Evolutionary conservation across 1,140 invertebrate genomes (phyloP), one percentile per base, ranked within the genome.

Genomic region (Bicyclus anynana): DNA sequence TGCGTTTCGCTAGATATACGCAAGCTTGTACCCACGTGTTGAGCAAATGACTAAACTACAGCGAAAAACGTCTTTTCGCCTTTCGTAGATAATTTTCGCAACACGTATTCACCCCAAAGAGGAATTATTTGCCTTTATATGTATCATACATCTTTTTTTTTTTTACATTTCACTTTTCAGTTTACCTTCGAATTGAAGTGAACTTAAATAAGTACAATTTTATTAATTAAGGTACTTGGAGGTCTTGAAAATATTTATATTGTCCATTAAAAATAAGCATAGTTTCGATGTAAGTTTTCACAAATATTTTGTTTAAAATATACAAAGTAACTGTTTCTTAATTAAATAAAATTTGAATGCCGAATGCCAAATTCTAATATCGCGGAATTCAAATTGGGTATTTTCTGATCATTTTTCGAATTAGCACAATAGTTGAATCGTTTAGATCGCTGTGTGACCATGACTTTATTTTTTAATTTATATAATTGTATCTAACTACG

Each of bases 371-470:
- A 54, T 54, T 58, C 38, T 53, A 33, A 33, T 44, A 29, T 44
- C 42, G 35, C 38, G 14, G 27, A 35, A 37, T 53, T 47, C 40
- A 61, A 53, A 55, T 60, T 27, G 57, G 61, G 50, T 76, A 76
- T 76, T 76, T 76, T 76, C 64, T 60, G 67, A 76, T 51, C 2
- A 29, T 54, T 60, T 60, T n/a, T 53, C 54, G 26, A 21, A 60
- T 40, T 42, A 29, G 37, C 33, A 37, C 12, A 46, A 16, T n/a
- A n/a, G n/a, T 23, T 48, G 18, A 6, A 14, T 5, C 33, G 53
- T 37, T 51, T 44, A 44, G 37, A 50, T 38, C 37, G 37, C 37
- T 38, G 5, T 47, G 26, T 38, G 37, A 38, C 37, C 37, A 38
- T 38, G 37, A 38, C 13, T 16, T 38, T 38, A 16, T 38, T 38